A percentile compares a stretch with the other conserved stretches of the same genome.
Conservation (phyloP, 2,888 invertebrate species). For the Ariolimax columbianus region DNA sequence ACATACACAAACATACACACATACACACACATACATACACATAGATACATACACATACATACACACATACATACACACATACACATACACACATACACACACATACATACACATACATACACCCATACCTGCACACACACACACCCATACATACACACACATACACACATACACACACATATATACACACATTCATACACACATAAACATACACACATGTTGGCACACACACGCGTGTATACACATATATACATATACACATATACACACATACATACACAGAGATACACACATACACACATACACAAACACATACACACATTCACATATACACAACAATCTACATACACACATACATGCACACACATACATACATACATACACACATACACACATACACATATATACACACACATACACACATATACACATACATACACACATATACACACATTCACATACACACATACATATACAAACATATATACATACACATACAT, state of each 20-base stretch:
- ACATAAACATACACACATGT: neutral
- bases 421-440: neutral
- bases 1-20: neutral
- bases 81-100: neutral
- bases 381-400: neutral
- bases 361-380: neutral
- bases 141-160: neutral
- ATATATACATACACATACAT: too few species aligned
- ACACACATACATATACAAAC: too few species aligned
- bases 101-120: neutral
- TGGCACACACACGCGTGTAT: neutral
- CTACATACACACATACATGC: too few species aligned
- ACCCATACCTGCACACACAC: neutral
- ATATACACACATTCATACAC: neutral
- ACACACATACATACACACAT: neutral
- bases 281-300: neutral
- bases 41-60: neutral
- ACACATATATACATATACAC: neutral
- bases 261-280: neutral
- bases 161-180: neutral
- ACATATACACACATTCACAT: too few species aligned
- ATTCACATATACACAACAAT: conserved; percentile 6
- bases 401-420: neutral
- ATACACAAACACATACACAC: neutral
- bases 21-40: neutral